Base-by-base conservation (phyloP, 2,888 invertebrate species). In the Cryptophagus acutangulus region DNA sequence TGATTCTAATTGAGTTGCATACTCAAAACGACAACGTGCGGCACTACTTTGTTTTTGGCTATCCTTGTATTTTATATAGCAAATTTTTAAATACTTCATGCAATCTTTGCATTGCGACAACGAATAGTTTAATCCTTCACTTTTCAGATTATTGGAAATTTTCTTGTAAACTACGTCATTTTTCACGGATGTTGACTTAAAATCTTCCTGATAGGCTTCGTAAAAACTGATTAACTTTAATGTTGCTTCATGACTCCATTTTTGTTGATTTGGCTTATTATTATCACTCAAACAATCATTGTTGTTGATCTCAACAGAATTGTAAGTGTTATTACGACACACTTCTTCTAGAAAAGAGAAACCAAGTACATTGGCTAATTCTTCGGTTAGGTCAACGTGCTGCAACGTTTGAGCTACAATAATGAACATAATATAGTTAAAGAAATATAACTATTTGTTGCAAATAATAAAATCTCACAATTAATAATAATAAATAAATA, bases 91-190 rank as follows among this genome's bases (percentile, higher is more conserved):
- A 20, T 20, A 20, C 24, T 20, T 20, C 6, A 20, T 8, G 6
- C 24, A n/a, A 20, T 20, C 24, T 20, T 20, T 20, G 24, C 24
- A 20, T 20, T 20, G 24, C n/a, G 24, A 8, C n/a, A n/a, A 8
- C n/a, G 24, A 20, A 20, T 20, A 20, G 24, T 20, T 6, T 8
- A 20, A 20, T 6, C 24, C n/a, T 20, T 20, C 24, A 8, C 6
- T 20, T 20, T 20, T 20, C n/a, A 20, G n/a, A n/a, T 20, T 20
- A n/a, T 20, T 20, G 6, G 24, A 20, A 8, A 20, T 20, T 20
- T 20, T 20, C n/a, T 20, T 20, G n/a, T 20, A 20, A 20, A 20
- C 24, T 20, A 20, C n/a, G 24, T 20, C 24, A 20, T 20, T 20
- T 20, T 20, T 20, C n/a, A 20, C n/a, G 6, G n/a, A 20, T n/a